phyloP scores from a whole-genome alignment of 2,113 vertebrate species.

The Sialia sialis region DNA sequence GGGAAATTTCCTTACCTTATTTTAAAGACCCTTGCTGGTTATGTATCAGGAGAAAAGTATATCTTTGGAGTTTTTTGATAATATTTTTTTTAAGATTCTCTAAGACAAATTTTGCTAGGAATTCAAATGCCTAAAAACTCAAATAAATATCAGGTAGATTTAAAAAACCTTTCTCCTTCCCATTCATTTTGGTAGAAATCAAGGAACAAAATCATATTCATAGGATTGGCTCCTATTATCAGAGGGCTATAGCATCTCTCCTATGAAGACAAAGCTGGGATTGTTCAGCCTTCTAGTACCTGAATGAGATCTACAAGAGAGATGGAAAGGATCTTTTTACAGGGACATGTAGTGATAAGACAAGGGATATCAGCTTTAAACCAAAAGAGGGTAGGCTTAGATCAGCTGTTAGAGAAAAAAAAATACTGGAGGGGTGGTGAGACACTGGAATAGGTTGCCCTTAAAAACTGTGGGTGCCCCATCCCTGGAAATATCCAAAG shows the following conservation, averaged over 20 bases:
- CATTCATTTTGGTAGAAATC: not conserved
- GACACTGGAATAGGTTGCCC: not conserved
- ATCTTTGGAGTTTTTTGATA: not conserved
- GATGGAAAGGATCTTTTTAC: not conserved
- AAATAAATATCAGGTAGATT: not conserved
- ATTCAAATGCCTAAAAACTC: not conserved
- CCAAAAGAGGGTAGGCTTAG: not conserved
- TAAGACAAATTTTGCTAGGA: not conserved
- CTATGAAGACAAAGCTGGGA: not conserved
- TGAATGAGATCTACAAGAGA: not conserved
- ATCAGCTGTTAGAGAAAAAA: not conserved
- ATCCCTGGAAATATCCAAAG: not conserved
- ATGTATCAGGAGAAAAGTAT: not conserved
- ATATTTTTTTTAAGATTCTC: not conserved
- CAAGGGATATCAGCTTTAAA: not conserved
- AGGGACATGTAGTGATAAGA: not conserved
- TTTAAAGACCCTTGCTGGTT: not conserved
- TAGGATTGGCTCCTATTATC: not conserved
- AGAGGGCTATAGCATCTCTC: not conserved
- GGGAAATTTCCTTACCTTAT: not conserved
- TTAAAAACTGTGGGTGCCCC: not conserved
- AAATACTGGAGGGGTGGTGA: not conserved
- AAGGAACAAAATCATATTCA: not conserved
- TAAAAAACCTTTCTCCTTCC: not conserved
- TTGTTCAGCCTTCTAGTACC: too few relatives aligned